Base-by-base conservation (phyloP, 2,113 vertebrate genomes). In the Hucho hucho region DNA sequence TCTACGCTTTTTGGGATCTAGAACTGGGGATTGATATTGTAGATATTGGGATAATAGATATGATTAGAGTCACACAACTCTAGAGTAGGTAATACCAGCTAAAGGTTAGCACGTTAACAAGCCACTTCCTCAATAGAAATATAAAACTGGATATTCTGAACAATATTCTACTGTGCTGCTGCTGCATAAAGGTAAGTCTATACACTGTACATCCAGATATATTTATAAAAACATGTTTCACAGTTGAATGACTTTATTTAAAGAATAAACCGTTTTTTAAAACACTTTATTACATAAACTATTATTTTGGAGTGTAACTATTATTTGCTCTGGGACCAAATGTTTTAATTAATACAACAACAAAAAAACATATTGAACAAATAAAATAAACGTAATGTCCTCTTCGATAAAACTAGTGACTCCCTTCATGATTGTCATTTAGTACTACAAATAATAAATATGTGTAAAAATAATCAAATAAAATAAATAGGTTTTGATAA, bases 191-290 rank as follows among this genome's bases (percentile, higher is more conserved):
- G 92, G 88, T 93, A 91, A 86, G 81, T 92, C 93, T 94, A 94
- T 94, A 93, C 92, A 94, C 93, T 94, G 93, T 94, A 94, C 93
- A 94, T 93, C 85, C 86, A 94, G 90, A 93, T 94, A 93, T 92
- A 93, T 86, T 90, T 90, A 78, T 91, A 94, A 93, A 96, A 93
- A 95, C 94, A 95, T 94, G 89, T 93, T 97, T 96, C 97, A 98
- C 96, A 97, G 96, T 99, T 99, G 98, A 99, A 97, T 97, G 96
- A 99, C 97, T 99, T 99, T 98, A 99, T 99, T 99, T 98, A 93
- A 98, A 97, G 96, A 98, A 99, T 97, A 99, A 99, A 99, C 96
- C 95, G 95, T 95, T 98, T 97, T 88, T 97, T 91, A 86, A 98
- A 98, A 98, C 96, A 97, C 96, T 97, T 98, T 98, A 95, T 97